Percentiles rank a stretch among this genome's conserved stretches.
Evolutionary conservation across 2,113 vertebrate genomes (phyloP).

Genomic region (Mustelus asterias): DNA sequence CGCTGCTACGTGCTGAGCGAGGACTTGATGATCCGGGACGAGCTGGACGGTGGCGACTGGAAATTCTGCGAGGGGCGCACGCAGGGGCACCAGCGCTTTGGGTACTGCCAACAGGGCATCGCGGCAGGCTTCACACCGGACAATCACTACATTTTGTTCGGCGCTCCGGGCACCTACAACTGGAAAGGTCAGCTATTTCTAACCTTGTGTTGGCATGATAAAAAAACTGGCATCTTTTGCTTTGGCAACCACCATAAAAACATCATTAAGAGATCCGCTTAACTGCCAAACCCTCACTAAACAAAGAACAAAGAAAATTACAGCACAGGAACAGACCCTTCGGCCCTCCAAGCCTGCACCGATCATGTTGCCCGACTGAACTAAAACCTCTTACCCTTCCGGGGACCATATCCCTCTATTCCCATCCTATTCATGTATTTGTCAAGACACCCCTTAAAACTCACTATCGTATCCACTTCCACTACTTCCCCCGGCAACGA

Average conservation of each 20-base stretch:
- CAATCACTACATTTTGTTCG: constrained; percentile 80
- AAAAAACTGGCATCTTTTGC: background rate
- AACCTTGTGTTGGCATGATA: background rate
- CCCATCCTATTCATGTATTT: too few species aligned
- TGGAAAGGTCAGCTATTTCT: constrained; percentile 77
- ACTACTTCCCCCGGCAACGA: too few species aligned
- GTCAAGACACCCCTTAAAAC: too few species aligned
- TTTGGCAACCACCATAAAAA: background rate
- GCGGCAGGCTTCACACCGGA: constrained; percentile 84
- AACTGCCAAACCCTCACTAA: background rate
- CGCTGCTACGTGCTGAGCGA: constrained; percentile 89
- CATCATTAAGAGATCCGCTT: background rate
- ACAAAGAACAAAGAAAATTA: too few species aligned
- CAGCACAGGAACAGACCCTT: too few species aligned
- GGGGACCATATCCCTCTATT: too few species aligned
- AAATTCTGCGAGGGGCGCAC: constrained; percentile 87
- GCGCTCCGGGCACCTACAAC: constrained; percentile 90
- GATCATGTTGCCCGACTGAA: too few species aligned
- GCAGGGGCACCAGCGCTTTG: constrained; percentile 86
- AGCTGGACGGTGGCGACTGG: constrained; percentile 88
- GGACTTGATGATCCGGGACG: constrained; percentile 71
- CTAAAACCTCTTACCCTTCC: too few species aligned
- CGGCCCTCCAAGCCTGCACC: too few species aligned
- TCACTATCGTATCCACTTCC: too few species aligned
- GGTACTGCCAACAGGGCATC: constrained; percentile 90